Evolutionary conservation across 2,113 vertebrate genomes (phyloP), one percentile per base, ranked within the genome.

Genomic region (Poicephalus gulielmi): DNA sequence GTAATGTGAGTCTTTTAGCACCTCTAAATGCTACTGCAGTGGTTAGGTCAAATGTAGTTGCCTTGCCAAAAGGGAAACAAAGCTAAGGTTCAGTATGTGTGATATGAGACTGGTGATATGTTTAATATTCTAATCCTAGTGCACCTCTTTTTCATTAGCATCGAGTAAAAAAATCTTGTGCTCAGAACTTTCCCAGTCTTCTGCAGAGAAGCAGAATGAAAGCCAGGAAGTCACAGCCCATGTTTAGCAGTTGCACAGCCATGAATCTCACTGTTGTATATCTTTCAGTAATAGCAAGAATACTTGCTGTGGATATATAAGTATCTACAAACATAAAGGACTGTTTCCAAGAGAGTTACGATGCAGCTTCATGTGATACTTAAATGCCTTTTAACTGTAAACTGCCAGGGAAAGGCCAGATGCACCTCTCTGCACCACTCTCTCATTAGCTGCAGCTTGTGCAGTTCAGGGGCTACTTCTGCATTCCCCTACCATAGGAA

Each of bases 191-290:
- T 53, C 44, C 16, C 49, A 3, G 44, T 35, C 28, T 69, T 55
- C 64, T 1, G 1, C 31, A 30, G 39, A 24, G 50, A 86, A 88
- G 33, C 37, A 68, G 50, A 77, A n/a, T 39, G 44, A n/a, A 73
- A 77, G 53, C 39, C 68, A 43, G 79, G 75, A 73, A 73, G 17
- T 71, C 46, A 43, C 53, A 80, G 49, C 14, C 12, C 5, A 0
- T 33, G 12, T 50, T 90, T 83, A 84, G 43, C 39, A 67, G 41
- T 75, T 83, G 76, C 17, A n/a, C 27, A 57, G 24, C 14, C 7
- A 0, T 52, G 43, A 78, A 23, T 55, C 50, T 39, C 31, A 33
- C 28, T 41, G 6, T 67, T 8, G 0, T 1, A 3, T 41, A 13
- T 77, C 16, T 85, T 52, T 37, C 22, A 37, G 22, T 35, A 64